Percentiles rank a stretch among this genome's conserved stretches.
Evolutionary conservation across 2,113 vertebrate genomes (phyloP).

Genomic region (Aldabrachelys gigantea): DNA sequence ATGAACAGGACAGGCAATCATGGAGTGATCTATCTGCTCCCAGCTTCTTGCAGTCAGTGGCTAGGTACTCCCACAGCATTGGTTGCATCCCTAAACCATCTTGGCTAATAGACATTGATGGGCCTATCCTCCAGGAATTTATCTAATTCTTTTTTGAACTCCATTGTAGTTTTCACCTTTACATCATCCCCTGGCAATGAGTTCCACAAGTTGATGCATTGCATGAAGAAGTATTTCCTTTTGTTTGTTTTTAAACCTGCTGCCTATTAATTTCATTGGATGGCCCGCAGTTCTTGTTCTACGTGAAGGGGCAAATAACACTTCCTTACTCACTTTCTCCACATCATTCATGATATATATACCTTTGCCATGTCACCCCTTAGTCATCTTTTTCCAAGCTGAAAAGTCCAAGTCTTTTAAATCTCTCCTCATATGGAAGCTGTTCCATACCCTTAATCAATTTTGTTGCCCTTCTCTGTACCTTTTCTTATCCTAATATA

Average conservation of each 20-base stretch:
- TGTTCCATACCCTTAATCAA: neutral
- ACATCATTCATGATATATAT: neutral
- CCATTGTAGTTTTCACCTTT: neutral
- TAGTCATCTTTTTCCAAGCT: neutral
- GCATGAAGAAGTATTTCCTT: neutral
- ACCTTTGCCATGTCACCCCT: neutral
- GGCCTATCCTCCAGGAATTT: no score
- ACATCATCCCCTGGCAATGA: neutral
- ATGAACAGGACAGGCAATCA: no score
- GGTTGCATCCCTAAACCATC: no score
- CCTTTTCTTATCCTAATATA: neutral
- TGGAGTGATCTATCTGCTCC: no score
- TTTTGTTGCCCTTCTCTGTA: neutral
- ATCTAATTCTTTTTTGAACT: neutral
- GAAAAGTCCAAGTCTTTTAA: neutral
- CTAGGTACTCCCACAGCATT: no score
- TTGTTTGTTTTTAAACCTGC: neutral
- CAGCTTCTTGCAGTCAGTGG: no score
- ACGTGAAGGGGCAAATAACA: neutral
- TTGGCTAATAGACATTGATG: no score
- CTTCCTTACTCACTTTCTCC: neutral
- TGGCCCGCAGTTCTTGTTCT: neutral
- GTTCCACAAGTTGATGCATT: neutral
- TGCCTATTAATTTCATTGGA: neutral
- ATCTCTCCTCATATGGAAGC: neutral